phyloP scores from a whole-genome alignment of 2,888 invertebrate genomes.

The Ornithoptera priamus region DNA sequence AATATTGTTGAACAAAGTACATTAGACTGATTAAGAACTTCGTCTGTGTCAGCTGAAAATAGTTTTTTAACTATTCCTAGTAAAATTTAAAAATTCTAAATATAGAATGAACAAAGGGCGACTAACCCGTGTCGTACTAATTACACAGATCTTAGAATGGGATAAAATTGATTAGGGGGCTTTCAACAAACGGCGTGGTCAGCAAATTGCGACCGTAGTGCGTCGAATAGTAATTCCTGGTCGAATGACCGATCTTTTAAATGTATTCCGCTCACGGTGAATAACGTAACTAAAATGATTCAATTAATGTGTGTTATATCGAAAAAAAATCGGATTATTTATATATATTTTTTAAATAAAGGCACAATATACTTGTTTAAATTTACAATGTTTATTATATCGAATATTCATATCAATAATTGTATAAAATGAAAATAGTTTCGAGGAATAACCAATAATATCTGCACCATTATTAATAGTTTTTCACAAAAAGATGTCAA shows the following conservation, averaged over 20 bases:
- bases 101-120: conserved; percentile 4
- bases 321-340: too few species aligned
- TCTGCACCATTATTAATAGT: too few species aligned
- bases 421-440: too few species aligned
- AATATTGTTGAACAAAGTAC: too few species aligned
- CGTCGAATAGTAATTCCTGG: conserved; percentile 26
- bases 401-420: too few species aligned
- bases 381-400: too few species aligned
- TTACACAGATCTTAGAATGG: conserved; percentile 20
- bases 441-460: too few species aligned
- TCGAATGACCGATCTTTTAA: conserved; percentile 29
- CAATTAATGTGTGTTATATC: not conserved
- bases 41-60: too few species aligned
- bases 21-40: too few species aligned
- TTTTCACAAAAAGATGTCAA: too few species aligned
- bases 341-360: too few species aligned
- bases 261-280: conserved; percentile 2
- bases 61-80: not conserved
- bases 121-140: conserved; percentile 12
- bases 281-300: conserved; percentile 6
- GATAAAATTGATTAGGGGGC: conserved; percentile 25
- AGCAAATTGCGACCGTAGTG: conserved; percentile 23
- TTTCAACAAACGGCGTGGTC: conserved; percentile 26
- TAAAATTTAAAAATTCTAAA: not conserved
- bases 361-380: too few species aligned